Evolutionary conservation across 2,888 invertebrate species (phyloP), one percentile per base, ranked within the genome.

Genomic region (Idaea dimidiata): DNA sequence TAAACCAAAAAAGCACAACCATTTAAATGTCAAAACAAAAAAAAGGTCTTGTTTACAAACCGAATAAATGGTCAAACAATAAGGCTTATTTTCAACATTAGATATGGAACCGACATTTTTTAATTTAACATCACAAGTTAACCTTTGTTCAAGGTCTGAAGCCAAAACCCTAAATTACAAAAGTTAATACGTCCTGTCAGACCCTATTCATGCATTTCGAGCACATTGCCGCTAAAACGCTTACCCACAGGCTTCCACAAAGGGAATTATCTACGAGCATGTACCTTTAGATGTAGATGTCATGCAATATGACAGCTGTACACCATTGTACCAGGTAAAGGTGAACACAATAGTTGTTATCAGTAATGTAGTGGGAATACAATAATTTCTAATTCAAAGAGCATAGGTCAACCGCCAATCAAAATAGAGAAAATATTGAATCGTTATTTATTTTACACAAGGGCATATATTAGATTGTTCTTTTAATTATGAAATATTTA

Each of bases 141-240:
- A 69, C 69, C 67, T 63, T 68, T 68, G 69, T 72, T 70, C 66
- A 69, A 72, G 64, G 64, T 64, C 66, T 65, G 69, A 68, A 75
- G 64, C 71, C 66, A 70, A 74, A 73, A 69, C 71, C 68, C 70
- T 73, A 77, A 78, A 79, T 78, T 79, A 76, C 73, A 78, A 72
- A 71, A 78, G 73, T 80, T 77, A 79, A 79, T 66, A 79, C 77
- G 70, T 72, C 72, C 78, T 78, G 83, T 82, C 82, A 80, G 77
- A 80, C 83, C 82, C 83, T 81, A 80, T 78, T 82, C 83, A 81
- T 76, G 76, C 65, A 68, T 67, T 43, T 69, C 63, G 62, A 69
- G 68, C 62, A 71, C 73, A 75, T 74, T 70, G 70, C 75, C 69
- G 71, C 73, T 73, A 71, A 77, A 78, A 70, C 69, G 80, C 75